Conservation (phyloP, 2,113 vertebrate genomes). For the Seriola aureovittata region DNA sequence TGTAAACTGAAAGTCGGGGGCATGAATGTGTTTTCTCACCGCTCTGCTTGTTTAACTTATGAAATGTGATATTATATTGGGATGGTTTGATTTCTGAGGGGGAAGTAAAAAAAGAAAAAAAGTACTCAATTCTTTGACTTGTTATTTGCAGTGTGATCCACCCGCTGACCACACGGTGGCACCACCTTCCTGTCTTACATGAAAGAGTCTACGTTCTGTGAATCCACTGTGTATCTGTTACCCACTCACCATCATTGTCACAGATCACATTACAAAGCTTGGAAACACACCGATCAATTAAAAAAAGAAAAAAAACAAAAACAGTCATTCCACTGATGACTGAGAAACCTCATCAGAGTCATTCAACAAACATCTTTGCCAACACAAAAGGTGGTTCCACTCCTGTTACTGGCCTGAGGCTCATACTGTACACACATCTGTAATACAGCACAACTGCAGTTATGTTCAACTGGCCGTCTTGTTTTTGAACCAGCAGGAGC, state of each 20-base stretch:
- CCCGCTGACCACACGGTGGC: conserved; percentile 44
- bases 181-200: conserved; percentile 9
- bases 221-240: not conserved
- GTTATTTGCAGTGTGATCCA: not conserved
- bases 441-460: not conserved
- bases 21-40: not conserved
- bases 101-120: not conserved
- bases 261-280: not conserved
- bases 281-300: not conserved
- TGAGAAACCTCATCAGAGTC: not conserved
- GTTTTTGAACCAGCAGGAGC: not conserved
- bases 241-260: not conserved
- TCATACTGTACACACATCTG: not conserved
- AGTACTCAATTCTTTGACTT: not conserved
- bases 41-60: conserved; percentile 66
- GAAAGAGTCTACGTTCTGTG: not conserved
- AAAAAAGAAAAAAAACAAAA: not conserved
- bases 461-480: not conserved
- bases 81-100: not conserved
- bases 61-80: conserved; percentile 15
- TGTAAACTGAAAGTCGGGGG: conserved; percentile 1
- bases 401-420: not conserved
- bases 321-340: not conserved
- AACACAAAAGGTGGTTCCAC: not conserved
- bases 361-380: not conserved